These are phyloP conservation scores for Lagopus muta DNA, from an alignment of 2,113 vertebrate species.

Conservation along the genomic window DNA sequence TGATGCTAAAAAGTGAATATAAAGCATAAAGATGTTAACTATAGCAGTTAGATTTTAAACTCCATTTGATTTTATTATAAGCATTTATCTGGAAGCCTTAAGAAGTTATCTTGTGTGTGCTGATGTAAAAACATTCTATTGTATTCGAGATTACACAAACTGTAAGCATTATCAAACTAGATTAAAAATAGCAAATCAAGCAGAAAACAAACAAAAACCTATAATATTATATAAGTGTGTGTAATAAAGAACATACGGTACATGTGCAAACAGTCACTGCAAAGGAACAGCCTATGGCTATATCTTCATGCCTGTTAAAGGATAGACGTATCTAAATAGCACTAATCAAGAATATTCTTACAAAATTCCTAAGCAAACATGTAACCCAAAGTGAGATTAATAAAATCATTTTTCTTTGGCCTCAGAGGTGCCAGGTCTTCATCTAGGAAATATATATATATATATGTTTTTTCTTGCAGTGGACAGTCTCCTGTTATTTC, in stretches of 20 bases:
- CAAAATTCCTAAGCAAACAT: neutral
- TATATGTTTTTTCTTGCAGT: neutral
- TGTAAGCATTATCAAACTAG: neutral
- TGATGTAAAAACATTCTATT: neutral
- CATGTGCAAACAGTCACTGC: neutral
- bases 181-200: neutral
- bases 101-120: neutral
- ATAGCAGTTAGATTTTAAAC: slow-evolving; percentile 15
- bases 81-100: neutral
- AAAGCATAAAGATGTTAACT: neutral
- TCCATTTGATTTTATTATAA: slow-evolving; percentile 16
- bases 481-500: neutral
- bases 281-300: neutral
- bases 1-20: neutral
- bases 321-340: neutral
- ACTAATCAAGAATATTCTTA: neutral
- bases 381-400: neutral
- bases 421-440: neutral
- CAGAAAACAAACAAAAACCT: neutral
- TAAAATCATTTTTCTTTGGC: neutral
- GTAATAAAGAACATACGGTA: neutral
- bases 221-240: neutral
- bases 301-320: neutral
- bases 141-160: neutral
- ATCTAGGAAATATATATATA: neutral